Percentiles rank a stretch among this genome's conserved stretches.
phyloP scores from a whole-genome alignment of 2,113 vertebrate genomes.

The Bos javanicus region DNA sequence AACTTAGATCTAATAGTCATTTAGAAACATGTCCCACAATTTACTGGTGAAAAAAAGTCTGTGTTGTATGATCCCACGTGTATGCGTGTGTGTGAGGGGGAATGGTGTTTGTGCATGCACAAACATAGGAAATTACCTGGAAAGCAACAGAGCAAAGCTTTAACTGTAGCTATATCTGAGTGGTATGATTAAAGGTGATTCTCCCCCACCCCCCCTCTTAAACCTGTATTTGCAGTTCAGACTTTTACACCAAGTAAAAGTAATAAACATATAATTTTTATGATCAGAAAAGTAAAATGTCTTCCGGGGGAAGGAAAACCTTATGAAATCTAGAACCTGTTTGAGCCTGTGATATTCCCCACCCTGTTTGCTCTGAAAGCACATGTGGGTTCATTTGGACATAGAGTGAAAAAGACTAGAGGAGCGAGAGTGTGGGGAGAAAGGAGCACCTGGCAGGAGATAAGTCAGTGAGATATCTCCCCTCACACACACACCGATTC shows the following conservation, averaged over 20 bases:
- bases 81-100: not conserved
- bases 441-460: not conserved
- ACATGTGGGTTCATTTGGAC: not conserved
- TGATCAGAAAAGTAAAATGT: constrained; percentile 1
- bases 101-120: not conserved
- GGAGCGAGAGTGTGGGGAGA: not conserved
- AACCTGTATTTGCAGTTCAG: not conserved
- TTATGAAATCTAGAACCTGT: not conserved
- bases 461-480: not conserved
- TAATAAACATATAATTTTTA: not conserved
- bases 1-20: not conserved
- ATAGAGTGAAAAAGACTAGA: not conserved
- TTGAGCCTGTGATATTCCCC: not conserved
- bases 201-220: not conserved
- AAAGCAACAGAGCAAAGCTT: not conserved
- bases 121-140: not conserved
- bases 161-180: not conserved
- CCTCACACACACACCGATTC: not conserved
- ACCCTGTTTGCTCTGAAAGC: not conserved
- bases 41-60: not conserved
- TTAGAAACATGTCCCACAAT: not conserved
- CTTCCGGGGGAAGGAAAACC: not conserved
- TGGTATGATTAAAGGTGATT: not conserved
- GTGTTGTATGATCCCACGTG: not conserved
- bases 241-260: not conserved